Percentiles rank a stretch among this genome's conserved stretches.
Evolutionary conservation across 2,113 vertebrate genomes (phyloP).

Genomic region (Charadrius vociferus): DNA sequence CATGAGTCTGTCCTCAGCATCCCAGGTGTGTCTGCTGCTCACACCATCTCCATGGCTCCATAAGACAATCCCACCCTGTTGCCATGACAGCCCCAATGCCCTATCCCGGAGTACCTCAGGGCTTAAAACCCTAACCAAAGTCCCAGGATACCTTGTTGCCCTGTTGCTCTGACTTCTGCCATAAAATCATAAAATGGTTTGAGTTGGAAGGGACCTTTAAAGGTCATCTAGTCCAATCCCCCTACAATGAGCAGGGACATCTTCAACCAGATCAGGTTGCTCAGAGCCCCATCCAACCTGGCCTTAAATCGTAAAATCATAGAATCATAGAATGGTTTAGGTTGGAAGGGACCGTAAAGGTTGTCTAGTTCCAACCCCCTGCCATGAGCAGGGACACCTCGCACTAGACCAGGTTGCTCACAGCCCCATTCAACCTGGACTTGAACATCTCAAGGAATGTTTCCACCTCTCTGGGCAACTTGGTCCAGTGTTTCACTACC

Average conservation of each 20-base stretch:
- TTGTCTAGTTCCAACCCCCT: neutral
- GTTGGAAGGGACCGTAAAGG: neutral
- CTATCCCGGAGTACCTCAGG: neutral
- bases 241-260: neutral
- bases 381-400: neutral
- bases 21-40: neutral
- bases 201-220: neutral
- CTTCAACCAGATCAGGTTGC: neutral
- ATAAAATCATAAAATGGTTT: neutral
- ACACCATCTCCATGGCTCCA: accelerated
- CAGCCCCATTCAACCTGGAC: neutral
- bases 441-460: neutral
- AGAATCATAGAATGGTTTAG: neutral
- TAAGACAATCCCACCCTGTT: neutral
- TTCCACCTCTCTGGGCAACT: neutral
- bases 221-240: neutral
- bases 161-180: neutral
- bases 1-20: accelerated
- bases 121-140: neutral
- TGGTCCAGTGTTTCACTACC: neutral
- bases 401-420: neutral
- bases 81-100: neutral
- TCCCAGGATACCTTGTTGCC: neutral
- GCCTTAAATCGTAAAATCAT: neutral
- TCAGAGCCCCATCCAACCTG: neutral